Evolutionary conservation across 2,888 invertebrate genomes (phyloP), one percentile per base, ranked within the genome.

Genomic region (Drosophila mettleri): DNA sequence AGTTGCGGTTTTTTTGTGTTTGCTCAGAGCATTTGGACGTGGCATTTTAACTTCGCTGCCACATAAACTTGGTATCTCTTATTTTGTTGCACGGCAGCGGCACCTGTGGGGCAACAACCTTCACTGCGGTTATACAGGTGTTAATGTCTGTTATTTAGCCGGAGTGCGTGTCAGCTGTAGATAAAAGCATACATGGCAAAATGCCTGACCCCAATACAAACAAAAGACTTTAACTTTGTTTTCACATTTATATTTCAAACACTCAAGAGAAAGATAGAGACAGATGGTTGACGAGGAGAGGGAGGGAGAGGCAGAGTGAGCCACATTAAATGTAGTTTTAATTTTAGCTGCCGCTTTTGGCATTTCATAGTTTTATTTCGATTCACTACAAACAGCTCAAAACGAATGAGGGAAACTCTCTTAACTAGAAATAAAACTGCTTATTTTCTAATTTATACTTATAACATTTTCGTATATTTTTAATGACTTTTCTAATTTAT

Each of bases 181-280:
- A 86, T 82, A 83, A 74, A 77, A 48, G 43, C 38, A 70, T 57
- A 57, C 55, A 59, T 57, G 52, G 57, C 39, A 54, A 46, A 59
- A 57, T 54, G 24, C 43, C 38, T 52, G 51, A 51, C 48, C 52
- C 34, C 29, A 69, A 70, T 43, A 60, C 59, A 63, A 43, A 60
- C 43, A 74, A 31, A 31, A 20, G 20, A 43, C 33, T 41, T 29
- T 41, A 20, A 41, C 39, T 72, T 80, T 55, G 52, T 57, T 80
- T 81, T 80, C 86, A 81, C 81, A 81, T 86, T 86, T 86, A 81
- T 83, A 68, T 78, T 80, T 80, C 75, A 84, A 81, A 86, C 81
- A 81, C 81, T 84, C 84, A 84, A 66, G 72, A 65, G 48, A 54
- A 39, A 74, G 59, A 38, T 14, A 22, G 16, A 12, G 45, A 3